Conservation (phyloP, 2,888 invertebrate species). For the Ceraclea dissimilis region DNA sequence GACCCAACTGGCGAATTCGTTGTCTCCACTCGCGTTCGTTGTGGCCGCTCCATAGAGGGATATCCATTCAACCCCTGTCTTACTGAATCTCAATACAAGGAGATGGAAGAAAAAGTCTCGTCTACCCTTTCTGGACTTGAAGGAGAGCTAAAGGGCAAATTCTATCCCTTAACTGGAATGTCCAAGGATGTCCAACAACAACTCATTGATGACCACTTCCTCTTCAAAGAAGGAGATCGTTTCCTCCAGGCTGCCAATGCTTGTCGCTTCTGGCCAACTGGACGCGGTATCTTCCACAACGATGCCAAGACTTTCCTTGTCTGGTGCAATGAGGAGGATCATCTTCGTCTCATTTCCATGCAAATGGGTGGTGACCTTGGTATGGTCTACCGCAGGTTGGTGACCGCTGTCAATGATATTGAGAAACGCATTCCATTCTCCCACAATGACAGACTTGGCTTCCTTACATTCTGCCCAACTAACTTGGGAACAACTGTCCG, state of each 20-base stretch:
- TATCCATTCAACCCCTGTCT: conserved; percentile 98
- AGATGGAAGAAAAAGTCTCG: conserved; percentile 90
- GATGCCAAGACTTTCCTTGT: conserved; percentile 95
- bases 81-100: conserved; percentile 94
- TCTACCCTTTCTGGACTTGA: conserved; percentile 72
- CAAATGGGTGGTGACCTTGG: conserved; percentile 93
- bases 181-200: conserved; percentile 93
- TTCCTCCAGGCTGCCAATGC: conserved; percentile 90
- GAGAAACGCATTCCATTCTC: conserved; percentile 94
- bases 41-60: conserved; percentile 90
- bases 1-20: conserved; percentile 88
- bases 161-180: conserved; percentile 94
- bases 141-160: conserved; percentile 89
- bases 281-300: conserved; percentile 97
- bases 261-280: conserved; percentile 95
- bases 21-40: conserved; percentile 92
- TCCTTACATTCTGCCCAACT: conserved; percentile 98
- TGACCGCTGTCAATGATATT: conserved; percentile 85
- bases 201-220: conserved; percentile 96
- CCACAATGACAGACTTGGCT: conserved; percentile 90
- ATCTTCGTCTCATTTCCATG: conserved; percentile 96
- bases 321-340: conserved; percentile 98
- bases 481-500: conserved; percentile 97
- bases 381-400: conserved; percentile 82
- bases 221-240: conserved; percentile 94